Evolutionary conservation across 2,888 invertebrate genomes (phyloP).

Genomic region (Pseudoips prasinana): DNA sequence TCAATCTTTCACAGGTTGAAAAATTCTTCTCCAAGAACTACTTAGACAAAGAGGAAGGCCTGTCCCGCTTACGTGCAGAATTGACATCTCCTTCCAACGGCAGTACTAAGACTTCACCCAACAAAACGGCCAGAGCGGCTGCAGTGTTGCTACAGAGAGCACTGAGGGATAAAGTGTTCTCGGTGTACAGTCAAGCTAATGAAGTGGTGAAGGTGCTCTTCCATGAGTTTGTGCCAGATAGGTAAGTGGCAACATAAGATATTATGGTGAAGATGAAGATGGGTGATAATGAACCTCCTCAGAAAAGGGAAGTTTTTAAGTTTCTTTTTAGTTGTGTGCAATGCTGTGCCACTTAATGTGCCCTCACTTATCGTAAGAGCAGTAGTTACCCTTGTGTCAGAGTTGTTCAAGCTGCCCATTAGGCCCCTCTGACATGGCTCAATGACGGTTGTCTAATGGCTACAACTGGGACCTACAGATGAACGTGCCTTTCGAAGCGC

Average conservation of each 20-base stretch:
- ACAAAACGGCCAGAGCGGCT: constrained; percentile 92
- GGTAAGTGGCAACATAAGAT: constrained; percentile 69
- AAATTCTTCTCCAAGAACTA: constrained; percentile 95
- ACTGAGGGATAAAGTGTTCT: constrained; percentile 93
- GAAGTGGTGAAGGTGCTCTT: constrained; percentile 91
- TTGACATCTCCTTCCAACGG: constrained; percentile 67
- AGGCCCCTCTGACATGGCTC: too few species aligned
- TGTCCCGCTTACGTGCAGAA: constrained; percentile 83
- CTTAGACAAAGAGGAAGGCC: constrained; percentile 93
- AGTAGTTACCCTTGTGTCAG: too few species aligned
- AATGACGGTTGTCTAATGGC: too few species aligned
- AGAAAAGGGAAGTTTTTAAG: too few species aligned
- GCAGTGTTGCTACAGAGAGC: constrained; percentile 90
- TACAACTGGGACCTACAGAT: too few species aligned
- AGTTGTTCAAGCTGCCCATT: too few species aligned
- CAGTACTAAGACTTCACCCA: constrained; percentile 80
- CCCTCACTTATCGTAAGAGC: too few species aligned
- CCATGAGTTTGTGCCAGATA: constrained; percentile 91
- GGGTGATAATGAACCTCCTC: too few species aligned
- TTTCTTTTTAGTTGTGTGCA: too few species aligned
- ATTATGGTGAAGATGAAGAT: too few species aligned
- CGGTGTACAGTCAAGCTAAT: constrained; percentile 92
- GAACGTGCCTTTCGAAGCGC: too few species aligned
- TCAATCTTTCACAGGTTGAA: constrained; percentile 86
- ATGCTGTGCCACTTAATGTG: too few species aligned